Evolutionary conservation across 2,113 vertebrate genomes (phyloP).

Genomic region (Aspidoscelis tigris): DNA sequence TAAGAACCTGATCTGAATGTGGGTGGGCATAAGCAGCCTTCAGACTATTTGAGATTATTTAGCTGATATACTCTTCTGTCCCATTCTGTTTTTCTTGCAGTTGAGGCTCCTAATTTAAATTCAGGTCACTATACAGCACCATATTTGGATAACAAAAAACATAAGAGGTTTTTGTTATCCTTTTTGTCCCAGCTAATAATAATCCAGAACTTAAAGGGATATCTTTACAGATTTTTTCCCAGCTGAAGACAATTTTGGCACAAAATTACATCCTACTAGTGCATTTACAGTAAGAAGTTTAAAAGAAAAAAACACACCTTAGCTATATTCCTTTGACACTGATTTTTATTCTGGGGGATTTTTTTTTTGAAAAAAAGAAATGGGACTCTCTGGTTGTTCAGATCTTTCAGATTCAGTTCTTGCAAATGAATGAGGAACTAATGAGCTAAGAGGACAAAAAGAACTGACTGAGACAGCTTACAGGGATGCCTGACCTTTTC

Average conservation of each 20-base stretch:
- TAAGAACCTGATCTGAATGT: neutral
- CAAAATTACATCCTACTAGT: neutral
- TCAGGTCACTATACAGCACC: neutral
- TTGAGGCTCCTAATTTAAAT: neutral
- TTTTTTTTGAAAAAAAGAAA: neutral
- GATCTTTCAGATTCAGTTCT: neutral
- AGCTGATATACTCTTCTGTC: neutral
- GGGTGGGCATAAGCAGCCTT: neutral
- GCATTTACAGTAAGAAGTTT: neutral
- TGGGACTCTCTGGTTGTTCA: neutral
- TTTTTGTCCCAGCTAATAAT: neutral
- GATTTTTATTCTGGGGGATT: neutral
- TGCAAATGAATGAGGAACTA: slow-evolving; percentile 5
- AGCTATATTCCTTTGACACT: neutral
- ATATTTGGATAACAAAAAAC: neutral
- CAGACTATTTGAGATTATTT: neutral
- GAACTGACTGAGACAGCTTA: neutral
- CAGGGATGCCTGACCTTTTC: slow-evolving; percentile 3
- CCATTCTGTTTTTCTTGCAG: no score
- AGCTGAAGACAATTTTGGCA: neutral
- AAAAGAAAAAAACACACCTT: neutral
- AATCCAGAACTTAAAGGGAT: neutral
- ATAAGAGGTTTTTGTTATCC: neutral
- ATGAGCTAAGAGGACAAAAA: neutral
- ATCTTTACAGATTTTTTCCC: neutral